Conservation (phyloP, 2,888 invertebrate genomes). For the Camponotus fellah region DNA sequence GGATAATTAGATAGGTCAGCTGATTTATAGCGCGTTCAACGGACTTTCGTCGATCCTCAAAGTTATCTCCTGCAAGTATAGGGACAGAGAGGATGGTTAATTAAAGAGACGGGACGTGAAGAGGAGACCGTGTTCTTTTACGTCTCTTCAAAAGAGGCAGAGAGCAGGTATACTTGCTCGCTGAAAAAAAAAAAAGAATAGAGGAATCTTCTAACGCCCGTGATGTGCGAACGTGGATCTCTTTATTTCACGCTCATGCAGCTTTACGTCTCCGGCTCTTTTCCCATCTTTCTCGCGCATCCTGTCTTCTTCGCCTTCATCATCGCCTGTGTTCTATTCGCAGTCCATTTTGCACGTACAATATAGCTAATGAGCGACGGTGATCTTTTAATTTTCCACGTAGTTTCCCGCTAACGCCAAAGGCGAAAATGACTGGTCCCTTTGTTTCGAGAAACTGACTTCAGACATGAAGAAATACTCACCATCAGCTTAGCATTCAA, state of each 20-base stretch:
- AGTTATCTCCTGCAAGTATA: conserved; percentile 35
- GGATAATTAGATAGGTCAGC: conserved; percentile 43
- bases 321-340: conserved; percentile 3
- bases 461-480: not conserved
- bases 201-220: conserved; percentile 6
- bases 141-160: conserved; percentile 29
- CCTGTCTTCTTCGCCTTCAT: conserved; percentile 20
- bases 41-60: conserved; percentile 37
- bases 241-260: conserved; percentile 36
- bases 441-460: not conserved
- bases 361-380: conserved; percentile 27
- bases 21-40: conserved; percentile 48
- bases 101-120: conserved; percentile 38
- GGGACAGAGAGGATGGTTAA: conserved; percentile 38
- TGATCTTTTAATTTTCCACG: conserved; percentile 7
- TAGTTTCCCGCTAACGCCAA: not conserved
- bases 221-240: conserved; percentile 7
- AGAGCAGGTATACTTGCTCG: conserved; percentile 15
- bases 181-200: conserved; percentile 3
- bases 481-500: not conserved
- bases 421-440: not conserved
- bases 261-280: conserved; percentile 20
- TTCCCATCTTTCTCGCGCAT: not conserved
- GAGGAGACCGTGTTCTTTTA: conserved; percentile 24
- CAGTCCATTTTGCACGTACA: conserved; percentile 23